A percentile compares a stretch with the other conserved stretches of the same genome.
Evolutionary conservation across 2,113 vertebrate genomes (phyloP).

Genomic region (Pluvianellus socialis): DNA sequence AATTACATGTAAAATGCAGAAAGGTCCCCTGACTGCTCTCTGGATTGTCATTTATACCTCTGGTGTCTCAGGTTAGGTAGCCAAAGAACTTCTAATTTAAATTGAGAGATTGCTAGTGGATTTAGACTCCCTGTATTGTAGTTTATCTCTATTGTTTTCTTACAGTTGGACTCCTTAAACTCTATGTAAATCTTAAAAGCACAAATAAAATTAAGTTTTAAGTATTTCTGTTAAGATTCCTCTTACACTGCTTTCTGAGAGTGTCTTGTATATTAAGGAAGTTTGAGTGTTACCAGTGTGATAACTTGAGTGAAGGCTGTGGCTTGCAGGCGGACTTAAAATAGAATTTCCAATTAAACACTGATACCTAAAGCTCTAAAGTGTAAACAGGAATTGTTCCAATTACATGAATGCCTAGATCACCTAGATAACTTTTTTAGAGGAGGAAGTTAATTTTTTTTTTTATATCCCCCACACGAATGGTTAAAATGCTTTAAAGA

Average conservation of each 20-base stretch:
- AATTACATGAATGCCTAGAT: not conserved
- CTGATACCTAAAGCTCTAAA: not conserved
- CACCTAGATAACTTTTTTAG: not conserved
- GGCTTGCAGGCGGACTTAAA: not conserved
- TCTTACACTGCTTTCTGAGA: not conserved
- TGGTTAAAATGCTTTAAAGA: not conserved
- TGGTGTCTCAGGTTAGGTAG: not conserved
- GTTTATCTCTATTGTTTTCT: not conserved
- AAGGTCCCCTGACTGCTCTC: not conserved
- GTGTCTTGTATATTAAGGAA: not conserved
- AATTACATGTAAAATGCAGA: not conserved
- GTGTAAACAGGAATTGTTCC: not conserved
- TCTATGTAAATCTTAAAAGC: not conserved
- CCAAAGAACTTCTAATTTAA: not conserved
- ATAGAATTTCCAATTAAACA: not conserved
- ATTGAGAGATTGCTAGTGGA: not conserved
- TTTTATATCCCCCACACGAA: not conserved
- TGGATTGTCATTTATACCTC: not conserved
- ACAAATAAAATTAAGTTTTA: not conserved
- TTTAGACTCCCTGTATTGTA: not conserved
- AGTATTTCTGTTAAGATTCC: not conserved
- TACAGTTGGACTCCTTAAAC: not conserved
- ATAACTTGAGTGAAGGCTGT: not conserved
- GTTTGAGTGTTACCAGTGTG: not conserved
- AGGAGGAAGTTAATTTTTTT: not conserved